Evolutionary conservation across 2,888 invertebrate genomes (phyloP).

Genomic region (Crepidodera aurea): DNA sequence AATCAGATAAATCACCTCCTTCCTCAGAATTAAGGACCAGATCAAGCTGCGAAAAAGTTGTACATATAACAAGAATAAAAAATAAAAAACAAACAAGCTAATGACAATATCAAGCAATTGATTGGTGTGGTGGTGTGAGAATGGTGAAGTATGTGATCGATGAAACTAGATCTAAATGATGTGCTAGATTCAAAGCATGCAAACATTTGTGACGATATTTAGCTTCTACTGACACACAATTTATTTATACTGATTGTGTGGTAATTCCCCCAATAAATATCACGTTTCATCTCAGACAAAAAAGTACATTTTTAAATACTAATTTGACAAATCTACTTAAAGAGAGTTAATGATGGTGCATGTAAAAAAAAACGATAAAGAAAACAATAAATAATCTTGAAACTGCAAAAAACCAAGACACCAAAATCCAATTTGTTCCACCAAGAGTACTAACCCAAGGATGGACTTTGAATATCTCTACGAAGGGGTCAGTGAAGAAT

Average conservation of each 20-base stretch:
- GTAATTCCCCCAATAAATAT: slow-evolving; percentile 16
- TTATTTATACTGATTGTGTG: not conserved
- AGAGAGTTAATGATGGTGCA: no score
- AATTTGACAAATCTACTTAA: no score
- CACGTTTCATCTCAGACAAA: slow-evolving; percentile 25
- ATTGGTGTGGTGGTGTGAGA: not conserved
- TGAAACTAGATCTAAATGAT: slow-evolving; percentile 6
- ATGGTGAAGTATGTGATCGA: not conserved
- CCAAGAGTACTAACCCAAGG: no score
- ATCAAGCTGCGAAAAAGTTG: slow-evolving; percentile 79
- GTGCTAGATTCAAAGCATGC: slow-evolving; percentile 12
- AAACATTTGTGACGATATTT: not conserved
- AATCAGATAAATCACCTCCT: slow-evolving; percentile 95
- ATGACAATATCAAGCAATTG: not conserved
- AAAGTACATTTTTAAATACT: not conserved
- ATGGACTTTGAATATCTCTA: no score
- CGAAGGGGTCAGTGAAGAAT: no score
- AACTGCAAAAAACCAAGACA: no score
- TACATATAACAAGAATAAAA: slow-evolving; percentile 51
- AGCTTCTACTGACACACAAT: not conserved
- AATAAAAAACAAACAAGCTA: not conserved
- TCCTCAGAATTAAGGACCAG: slow-evolving; percentile 92
- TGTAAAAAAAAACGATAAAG: no score
- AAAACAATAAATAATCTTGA: no score
- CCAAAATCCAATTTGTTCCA: no score